These are phyloP conservation scores for Eucidaris tribuloides DNA, from an alignment of 35 echinoderm and acorn worm genomes.

Conservation along the genomic window DNA sequence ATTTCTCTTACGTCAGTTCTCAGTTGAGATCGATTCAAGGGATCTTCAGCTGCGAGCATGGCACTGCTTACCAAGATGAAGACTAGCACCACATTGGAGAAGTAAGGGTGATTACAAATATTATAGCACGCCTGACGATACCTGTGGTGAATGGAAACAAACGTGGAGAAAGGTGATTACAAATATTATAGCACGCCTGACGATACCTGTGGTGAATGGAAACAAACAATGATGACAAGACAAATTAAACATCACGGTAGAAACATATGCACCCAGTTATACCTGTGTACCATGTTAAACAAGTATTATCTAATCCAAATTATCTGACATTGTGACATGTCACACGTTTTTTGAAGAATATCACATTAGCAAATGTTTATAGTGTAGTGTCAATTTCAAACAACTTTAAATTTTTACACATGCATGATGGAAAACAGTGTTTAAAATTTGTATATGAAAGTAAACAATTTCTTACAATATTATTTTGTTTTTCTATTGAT, in stretches of 20 bases:
- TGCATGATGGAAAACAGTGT: no score
- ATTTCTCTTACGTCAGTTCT: constrained; percentile 56
- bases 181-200: constrained; percentile 60
- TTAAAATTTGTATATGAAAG: no score
- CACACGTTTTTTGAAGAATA: no score
- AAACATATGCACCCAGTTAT: no score
- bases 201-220: constrained; percentile 63
- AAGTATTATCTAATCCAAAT: neutral
- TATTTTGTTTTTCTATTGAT: no score
- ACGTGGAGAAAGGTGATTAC: no score
- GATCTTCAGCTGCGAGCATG: constrained; percentile 98
- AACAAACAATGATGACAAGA: neutral
- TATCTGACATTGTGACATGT: neutral
- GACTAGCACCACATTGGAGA: constrained; percentile 91
- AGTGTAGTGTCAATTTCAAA: no score
- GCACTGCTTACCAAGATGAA: constrained; percentile 90
- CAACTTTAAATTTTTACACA: no score
- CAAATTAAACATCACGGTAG: neutral
- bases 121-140: constrained; percentile 76
- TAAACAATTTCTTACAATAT: no score
- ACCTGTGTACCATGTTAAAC: no score
- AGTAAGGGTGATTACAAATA: constrained; percentile 85
- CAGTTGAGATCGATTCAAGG: constrained; percentile 19
- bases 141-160: no score
- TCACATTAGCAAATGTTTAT: no score